Evolutionary conservation across 92 coral and sea anemone genomes (phyloP).

Genomic region (Porites evermanni): DNA sequence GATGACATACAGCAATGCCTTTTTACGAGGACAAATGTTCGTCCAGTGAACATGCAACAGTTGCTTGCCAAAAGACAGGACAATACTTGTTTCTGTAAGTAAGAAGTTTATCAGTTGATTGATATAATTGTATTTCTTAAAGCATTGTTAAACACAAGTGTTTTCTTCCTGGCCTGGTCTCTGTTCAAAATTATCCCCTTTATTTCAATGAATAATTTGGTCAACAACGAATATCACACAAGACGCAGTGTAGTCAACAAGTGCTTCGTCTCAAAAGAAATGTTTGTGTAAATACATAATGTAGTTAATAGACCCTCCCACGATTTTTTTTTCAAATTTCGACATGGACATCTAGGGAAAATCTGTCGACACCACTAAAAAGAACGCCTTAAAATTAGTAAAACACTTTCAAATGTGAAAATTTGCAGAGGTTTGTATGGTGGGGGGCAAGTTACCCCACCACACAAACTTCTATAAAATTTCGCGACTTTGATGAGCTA

Average conservation of each 20-base stretch:
- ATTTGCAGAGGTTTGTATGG: too few relatives aligned
- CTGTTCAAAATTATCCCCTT: neutral
- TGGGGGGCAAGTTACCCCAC: too few relatives aligned
- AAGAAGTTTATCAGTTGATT: neutral
- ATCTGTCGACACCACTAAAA: too few relatives aligned
- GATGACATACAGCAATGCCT: conserved; percentile 39
- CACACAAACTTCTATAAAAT: too few relatives aligned
- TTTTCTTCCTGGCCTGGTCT: neutral
- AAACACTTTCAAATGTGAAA: too few relatives aligned
- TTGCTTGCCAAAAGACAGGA: neutral
- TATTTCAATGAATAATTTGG: neutral
- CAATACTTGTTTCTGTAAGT: conserved; percentile 45
- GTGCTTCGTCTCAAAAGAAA: neutral
- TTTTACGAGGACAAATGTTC: conserved; percentile 5
- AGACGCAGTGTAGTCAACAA: neutral
- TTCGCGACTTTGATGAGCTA: too few relatives aligned
- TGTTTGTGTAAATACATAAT: neutral
- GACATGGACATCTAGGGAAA: too few relatives aligned
- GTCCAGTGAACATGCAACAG: conserved; percentile 12
- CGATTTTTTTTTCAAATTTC: too few relatives aligned
- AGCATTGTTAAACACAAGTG: neutral
- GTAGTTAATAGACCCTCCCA: neutral
- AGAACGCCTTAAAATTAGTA: too few relatives aligned
- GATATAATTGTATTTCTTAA: neutral
- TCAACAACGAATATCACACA: too few relatives aligned